A percentile compares a stretch with the other conserved stretches of the same genome.
Conservation (phyloP, 2,888 invertebrate species). For the Pimpla rufipes region DNA sequence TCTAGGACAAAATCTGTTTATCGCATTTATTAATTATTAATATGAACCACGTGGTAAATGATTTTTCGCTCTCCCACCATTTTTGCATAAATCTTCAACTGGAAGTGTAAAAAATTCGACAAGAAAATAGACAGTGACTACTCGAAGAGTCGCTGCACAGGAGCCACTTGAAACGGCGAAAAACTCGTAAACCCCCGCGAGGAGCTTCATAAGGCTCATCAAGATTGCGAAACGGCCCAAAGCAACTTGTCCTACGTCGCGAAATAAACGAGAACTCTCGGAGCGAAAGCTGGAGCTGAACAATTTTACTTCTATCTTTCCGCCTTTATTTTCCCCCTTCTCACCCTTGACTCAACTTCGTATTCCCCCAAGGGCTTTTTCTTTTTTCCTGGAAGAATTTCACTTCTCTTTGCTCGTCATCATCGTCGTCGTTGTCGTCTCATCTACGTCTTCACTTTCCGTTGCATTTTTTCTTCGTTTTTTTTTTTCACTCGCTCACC, state of each 20-base stretch:
- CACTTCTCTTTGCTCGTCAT: conserved; percentile 13
- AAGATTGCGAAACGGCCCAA: conserved; percentile 5
- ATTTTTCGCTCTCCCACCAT: too few relatives aligned
- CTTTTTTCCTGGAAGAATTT: neutral
- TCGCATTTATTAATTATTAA: too few relatives aligned
- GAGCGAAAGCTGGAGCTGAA: conserved; percentile 4
- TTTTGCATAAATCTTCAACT: too few relatives aligned
- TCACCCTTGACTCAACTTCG: conserved; percentile 8
- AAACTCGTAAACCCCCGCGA: conserved; percentile 33
- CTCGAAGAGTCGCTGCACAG: too few relatives aligned
- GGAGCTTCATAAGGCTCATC: conserved; percentile 46
- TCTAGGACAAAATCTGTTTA: too few relatives aligned
- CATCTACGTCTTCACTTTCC: conserved; percentile 6
- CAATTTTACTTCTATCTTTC: conserved; percentile 27
- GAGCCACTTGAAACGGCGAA: neutral
- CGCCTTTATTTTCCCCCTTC: neutral
- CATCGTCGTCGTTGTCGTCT: conserved; percentile 15
- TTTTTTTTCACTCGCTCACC: neutral
- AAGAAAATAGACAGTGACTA: neutral
- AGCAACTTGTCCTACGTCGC: conserved; percentile 23
- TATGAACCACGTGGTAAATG: too few relatives aligned
- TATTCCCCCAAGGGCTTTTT: conserved; percentile 4
- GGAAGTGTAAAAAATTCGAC: neutral
- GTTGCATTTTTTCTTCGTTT: neutral
- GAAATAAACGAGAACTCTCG: conserved; percentile 37